These are phyloP conservation scores for Ctenicera cuprea DNA, from an alignment of 2,888 invertebrate genomes.

Conservation along the genomic window DNA sequence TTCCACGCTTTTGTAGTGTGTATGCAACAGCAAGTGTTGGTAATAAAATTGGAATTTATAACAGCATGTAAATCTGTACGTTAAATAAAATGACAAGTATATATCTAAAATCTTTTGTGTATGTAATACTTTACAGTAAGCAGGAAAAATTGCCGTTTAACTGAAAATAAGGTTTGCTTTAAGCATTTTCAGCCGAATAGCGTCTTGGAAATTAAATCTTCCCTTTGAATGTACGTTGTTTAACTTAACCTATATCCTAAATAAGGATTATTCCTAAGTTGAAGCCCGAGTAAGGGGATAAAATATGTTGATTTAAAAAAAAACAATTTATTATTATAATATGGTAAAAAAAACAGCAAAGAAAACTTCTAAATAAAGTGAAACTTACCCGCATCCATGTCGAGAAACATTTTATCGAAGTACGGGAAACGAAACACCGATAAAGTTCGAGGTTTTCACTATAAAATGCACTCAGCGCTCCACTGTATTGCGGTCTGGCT, in stretches of 20 bases:
- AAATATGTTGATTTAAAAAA: background rate
- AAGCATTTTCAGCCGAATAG: constrained; percentile 16
- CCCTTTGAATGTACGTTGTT: background rate
- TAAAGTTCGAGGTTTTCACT: constrained; percentile 45
- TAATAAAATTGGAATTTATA: constrained; percentile 30
- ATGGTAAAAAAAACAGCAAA: background rate
- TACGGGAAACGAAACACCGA: constrained; percentile 39
- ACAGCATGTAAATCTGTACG: constrained; percentile 23
- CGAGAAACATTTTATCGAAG: constrained; percentile 55
- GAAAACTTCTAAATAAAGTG: constrained; percentile 29
- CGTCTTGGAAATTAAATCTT: constrained; percentile 1
- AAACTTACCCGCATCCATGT: constrained; percentile 59
- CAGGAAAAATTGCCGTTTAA: constrained; percentile 13
- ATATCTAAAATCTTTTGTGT: constrained; percentile 9
- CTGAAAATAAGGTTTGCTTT: background rate
- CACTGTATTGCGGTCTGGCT: constrained; percentile 38
- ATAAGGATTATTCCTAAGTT: background rate
- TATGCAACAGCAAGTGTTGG: constrained; percentile 20
- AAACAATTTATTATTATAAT: background rate
- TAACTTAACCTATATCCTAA: constrained; percentile 18
- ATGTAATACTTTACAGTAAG: background rate
- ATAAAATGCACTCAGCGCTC: constrained; percentile 43
- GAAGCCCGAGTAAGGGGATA: background rate
- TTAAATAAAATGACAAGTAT: constrained; percentile 31
- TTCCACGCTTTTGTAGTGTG: constrained; percentile 1